These are phyloP conservation scores for Dasypolia templi DNA, from an alignment of 2,888 invertebrate genomes.

Conservation along the genomic window DNA sequence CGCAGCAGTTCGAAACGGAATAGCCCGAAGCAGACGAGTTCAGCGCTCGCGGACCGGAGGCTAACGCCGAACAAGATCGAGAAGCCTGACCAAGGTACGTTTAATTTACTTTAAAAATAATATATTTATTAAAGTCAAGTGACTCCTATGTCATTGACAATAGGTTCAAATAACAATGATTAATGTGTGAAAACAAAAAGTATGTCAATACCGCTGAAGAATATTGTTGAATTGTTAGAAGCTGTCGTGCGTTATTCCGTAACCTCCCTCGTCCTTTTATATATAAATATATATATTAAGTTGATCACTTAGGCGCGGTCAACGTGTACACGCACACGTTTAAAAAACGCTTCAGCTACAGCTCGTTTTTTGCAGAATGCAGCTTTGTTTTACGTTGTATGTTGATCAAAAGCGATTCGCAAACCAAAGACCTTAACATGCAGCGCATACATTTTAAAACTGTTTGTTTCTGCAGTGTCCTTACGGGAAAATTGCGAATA, in stretches of 20 bases:
- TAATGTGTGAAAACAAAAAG: too few species aligned
- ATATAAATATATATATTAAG: too few species aligned
- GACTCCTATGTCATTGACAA: too few species aligned
- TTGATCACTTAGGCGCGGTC: neutral
- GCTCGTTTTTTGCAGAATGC: too few species aligned
- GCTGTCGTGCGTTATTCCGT: neutral
- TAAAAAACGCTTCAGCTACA: too few species aligned
- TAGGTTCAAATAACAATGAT: too few species aligned
- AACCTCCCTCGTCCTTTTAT: neutral
- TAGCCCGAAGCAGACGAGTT: slow-evolving; percentile 83
- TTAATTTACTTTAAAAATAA: neutral
- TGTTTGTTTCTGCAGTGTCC: neutral
- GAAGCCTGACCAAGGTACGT: slow-evolving; percentile 81
- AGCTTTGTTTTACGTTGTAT: too few species aligned
- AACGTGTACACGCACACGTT: neutral
- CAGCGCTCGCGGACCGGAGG: slow-evolving; percentile 67
- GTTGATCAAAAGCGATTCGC: too few species aligned
- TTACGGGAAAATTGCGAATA: neutral
- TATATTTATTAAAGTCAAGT: too few species aligned
- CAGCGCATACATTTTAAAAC: neutral
- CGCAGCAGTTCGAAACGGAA: slow-evolving; percentile 79
- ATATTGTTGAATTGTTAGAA: too few species aligned
- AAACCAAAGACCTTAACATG: too few species aligned
- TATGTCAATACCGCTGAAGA: too few species aligned
- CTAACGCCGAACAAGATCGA: slow-evolving; percentile 75